Conservation (phyloP, 2,113 vertebrate genomes). For the Butorides virescens region DNA sequence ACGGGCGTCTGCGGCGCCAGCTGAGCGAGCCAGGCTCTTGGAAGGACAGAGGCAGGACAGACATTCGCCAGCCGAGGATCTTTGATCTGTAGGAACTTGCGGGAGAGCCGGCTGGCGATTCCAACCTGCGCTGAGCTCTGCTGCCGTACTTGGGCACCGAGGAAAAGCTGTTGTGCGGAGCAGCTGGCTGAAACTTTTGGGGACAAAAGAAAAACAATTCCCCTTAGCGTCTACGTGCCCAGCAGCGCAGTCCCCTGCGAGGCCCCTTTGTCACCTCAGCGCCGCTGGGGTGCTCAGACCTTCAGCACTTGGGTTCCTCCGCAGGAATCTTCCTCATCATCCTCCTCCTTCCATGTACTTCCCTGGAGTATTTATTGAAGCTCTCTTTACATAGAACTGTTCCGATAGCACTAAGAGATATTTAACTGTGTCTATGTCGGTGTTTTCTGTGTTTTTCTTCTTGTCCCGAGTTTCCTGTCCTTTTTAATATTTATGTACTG, state of each 20-base stretch:
- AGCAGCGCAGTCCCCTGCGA: not conserved
- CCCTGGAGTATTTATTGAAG: not conserved
- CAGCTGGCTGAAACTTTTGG: not conserved
- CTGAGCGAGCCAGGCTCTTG: accelerated
- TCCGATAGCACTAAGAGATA: not conserved
- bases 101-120: not conserved
- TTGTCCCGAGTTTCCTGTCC: not conserved
- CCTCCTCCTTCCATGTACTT: not conserved
- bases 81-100: too few species aligned
- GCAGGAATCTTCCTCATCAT: not conserved
- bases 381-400: accelerated
- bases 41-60: not conserved
- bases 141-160: not conserved
- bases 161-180: too few species aligned
- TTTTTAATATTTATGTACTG: not conserved
- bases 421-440: not conserved
- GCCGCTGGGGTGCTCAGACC: accelerated
- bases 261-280: not conserved
- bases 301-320: not conserved
- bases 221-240: accelerated
- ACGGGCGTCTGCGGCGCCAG: not conserved
- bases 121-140: not conserved
- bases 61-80: accelerated
- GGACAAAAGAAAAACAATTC: not conserved
- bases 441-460: slow-evolving; percentile 8